A percentile compares a stretch with the other conserved stretches of the same genome.
These are phyloP conservation scores for Protomyctophum bolini DNA, from an alignment of 2,113 vertebrate species.

Conservation along the genomic window DNA sequence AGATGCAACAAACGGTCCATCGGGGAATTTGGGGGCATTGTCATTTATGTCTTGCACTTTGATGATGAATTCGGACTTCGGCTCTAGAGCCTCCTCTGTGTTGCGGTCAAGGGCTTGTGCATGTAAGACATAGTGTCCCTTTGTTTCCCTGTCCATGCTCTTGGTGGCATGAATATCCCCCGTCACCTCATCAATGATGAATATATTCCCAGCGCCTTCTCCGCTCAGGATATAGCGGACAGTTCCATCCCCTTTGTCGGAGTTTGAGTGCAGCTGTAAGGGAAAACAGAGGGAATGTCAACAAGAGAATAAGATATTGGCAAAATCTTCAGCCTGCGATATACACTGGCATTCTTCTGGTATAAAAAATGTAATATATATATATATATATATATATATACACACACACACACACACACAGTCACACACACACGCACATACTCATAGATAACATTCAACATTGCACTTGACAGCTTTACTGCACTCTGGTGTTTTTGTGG, in stretches of 20 bases:
- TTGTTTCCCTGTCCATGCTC: conserved; percentile 95
- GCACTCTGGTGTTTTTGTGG: not conserved
- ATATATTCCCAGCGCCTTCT: conserved; percentile 95
- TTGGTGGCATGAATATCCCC: conserved; percentile 96
- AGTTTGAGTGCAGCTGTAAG: conserved; percentile 96
- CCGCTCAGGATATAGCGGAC: conserved; percentile 96
- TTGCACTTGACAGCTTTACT: conserved; percentile 21
- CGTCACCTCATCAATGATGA: conserved; percentile 94
- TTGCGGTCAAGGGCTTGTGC: conserved; percentile 93
- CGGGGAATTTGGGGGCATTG: conserved; percentile 95
- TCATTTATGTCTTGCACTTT: conserved; percentile 99
- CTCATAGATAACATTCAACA: conserved; percentile 32
- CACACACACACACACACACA: too few species aligned
- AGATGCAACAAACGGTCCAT: conserved; percentile 90
- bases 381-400: too few species aligned
- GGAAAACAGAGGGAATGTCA: conserved; percentile 25
- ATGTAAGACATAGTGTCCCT: conserved; percentile 95
- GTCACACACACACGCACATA: too few species aligned
- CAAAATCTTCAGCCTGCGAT: not conserved
- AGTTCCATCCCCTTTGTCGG: conserved; percentile 96
- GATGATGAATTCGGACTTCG: conserved; percentile 98
- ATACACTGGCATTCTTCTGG: not conserved
- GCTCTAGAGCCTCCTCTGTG: conserved; percentile 93
- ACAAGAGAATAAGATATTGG: not conserved
- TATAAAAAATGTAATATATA: too few species aligned